phyloP scores from a whole-genome alignment of 1,140 invertebrate genomes.

The Choristoneura fumiferana region DNA sequence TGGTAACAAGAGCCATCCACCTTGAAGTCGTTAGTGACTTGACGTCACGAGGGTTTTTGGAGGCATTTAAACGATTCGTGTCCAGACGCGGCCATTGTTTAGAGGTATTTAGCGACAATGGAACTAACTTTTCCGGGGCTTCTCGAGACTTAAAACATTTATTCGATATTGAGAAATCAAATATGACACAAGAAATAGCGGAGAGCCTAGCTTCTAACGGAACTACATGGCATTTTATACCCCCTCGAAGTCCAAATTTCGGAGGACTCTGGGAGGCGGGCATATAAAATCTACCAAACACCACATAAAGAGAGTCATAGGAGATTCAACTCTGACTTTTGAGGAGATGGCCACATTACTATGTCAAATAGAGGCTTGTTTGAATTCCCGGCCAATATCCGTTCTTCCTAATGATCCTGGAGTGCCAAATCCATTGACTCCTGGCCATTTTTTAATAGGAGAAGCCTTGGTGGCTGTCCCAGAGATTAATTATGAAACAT shows the following conservation, averaged over 20 bases:
- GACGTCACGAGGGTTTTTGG: too few species aligned
- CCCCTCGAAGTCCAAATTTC: background rate
- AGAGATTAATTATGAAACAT: background rate
- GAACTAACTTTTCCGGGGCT: too few species aligned
- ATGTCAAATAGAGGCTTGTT: background rate
- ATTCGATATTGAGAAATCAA: background rate
- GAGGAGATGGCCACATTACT: background rate
- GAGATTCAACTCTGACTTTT: background rate
- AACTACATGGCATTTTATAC: background rate
- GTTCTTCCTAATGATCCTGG: background rate
- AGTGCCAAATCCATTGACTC: background rate
- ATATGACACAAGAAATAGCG: background rate
- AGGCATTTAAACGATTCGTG: too few species aligned
- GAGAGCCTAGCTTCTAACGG: background rate
- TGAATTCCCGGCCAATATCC: background rate
- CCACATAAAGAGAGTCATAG: background rate
- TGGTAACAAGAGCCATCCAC: too few species aligned
- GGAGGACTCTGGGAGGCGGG: background rate
- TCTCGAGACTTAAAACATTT: background rate
- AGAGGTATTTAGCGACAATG: too few species aligned
- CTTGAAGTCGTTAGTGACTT: too few species aligned
- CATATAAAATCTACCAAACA: constrained; percentile 5
- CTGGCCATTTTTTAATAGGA: constrained; percentile 5
- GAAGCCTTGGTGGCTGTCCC: background rate
- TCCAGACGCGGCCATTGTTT: too few species aligned